Evolutionary conservation across 2,888 invertebrate species (phyloP).

Genomic region (Andrena camellia): DNA sequence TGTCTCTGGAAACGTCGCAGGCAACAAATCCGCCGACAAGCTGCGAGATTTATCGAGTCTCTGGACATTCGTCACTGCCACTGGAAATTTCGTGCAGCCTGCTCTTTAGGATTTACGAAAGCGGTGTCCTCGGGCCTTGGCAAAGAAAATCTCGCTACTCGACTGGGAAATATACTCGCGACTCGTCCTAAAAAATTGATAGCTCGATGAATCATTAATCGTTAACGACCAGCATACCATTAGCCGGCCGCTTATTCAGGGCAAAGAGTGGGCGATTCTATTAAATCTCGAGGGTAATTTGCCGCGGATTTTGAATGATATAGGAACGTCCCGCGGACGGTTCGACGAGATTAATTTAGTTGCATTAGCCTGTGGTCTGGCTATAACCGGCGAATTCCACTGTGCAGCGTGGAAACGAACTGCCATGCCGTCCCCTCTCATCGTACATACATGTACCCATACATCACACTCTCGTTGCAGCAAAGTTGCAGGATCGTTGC

Average conservation of each 20-base stretch:
- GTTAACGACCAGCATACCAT: not conserved
- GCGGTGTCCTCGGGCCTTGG: not conserved
- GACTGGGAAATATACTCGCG: no score
- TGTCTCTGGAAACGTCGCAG: not conserved
- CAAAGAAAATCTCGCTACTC: no score
- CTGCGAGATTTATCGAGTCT: not conserved
- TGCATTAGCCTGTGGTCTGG: not conserved
- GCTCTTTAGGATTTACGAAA: not conserved
- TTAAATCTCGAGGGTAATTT: constrained; percentile 22
- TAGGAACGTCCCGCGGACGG: not conserved
- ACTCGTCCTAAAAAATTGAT: fast-evolving
- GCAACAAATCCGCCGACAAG: not conserved
- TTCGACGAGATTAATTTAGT: constrained; percentile 16
- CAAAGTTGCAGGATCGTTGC: no score
- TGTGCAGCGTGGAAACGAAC: not conserved
- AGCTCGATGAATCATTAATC: not conserved
- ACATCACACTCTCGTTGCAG: no score
- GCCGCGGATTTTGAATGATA: constrained; percentile 19
- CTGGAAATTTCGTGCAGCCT: not conserved
- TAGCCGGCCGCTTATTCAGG: not conserved
- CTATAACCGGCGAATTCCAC: not conserved
- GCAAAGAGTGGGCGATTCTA: not conserved
- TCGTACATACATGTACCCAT: no score
- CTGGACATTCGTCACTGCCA: not conserved
- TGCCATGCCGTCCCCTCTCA: no score